A percentile compares a stretch with the other conserved stretches of the same genome.
phyloP scores from a whole-genome alignment of 2,888 invertebrate genomes.

The Drosophila anomalata region DNA sequence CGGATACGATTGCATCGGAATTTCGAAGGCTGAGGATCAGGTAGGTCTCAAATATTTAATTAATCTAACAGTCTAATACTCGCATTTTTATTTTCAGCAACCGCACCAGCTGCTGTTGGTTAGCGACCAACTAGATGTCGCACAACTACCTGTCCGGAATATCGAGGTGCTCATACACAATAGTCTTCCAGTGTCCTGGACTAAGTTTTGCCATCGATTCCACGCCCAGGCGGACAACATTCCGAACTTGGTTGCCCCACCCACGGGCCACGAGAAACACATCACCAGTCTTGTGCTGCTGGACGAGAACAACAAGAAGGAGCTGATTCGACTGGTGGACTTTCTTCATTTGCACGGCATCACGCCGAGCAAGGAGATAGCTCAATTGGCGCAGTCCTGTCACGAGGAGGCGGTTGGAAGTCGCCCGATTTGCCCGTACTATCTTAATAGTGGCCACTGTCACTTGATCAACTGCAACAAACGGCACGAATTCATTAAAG shows the following conservation, averaged over 20 bases:
- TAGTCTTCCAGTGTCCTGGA: constrained; percentile 51
- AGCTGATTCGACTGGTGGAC: constrained; percentile 26
- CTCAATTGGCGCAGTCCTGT: constrained; percentile 2
- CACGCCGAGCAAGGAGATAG: not conserved
- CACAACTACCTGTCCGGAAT: not conserved
- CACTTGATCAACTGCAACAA: constrained; percentile 22
- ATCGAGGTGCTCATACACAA: constrained; percentile 52
- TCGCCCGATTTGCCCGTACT: constrained; percentile 23
- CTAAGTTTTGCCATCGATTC: constrained; percentile 49
- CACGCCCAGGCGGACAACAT: constrained; percentile 37
- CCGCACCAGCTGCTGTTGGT: constrained; percentile 44
- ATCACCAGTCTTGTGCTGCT: constrained; percentile 43
- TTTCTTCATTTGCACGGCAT: constrained; percentile 50
- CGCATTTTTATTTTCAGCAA: constrained; percentile 27
- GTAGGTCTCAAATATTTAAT: constrained; percentile 11
- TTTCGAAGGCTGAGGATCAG: constrained; percentile 1
- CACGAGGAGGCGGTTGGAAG: constrained; percentile 3
- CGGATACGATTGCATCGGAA: constrained; percentile 42
- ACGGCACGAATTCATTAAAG: constrained; percentile 32
- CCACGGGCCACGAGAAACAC: accelerated
- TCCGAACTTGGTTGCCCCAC: constrained; percentile 31
- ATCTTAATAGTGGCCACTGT: constrained; percentile 46
- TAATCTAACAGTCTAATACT: not conserved
- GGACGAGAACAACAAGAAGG: constrained; percentile 40
- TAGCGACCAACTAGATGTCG: constrained; percentile 27